A percentile compares a stretch with the other conserved stretches of the same genome.
These are phyloP conservation scores for Drosophila peninsularis DNA, from an alignment of 2,888 invertebrate genomes.

Conservation along the genomic window DNA sequence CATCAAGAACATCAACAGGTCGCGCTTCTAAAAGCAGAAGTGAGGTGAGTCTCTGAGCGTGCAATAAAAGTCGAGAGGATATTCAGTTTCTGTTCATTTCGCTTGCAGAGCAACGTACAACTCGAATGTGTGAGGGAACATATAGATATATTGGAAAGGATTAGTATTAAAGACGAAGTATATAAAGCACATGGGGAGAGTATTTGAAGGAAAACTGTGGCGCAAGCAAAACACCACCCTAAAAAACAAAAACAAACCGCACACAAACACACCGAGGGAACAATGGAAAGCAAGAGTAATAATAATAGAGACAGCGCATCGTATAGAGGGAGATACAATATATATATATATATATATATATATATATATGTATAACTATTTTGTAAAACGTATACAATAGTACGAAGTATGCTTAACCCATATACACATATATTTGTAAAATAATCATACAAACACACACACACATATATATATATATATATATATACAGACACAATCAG, in stretches of 20 bases:
- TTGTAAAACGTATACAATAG: conserved; percentile 69
- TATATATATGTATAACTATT: conserved; percentile 53
- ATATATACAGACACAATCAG: conserved; percentile 31
- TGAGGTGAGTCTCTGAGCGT: conserved; percentile 14
- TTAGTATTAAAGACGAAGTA: conserved; percentile 43
- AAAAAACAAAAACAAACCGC: background rate
- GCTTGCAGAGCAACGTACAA: conserved; percentile 21
- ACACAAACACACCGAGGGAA: conserved; percentile 44
- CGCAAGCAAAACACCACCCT: background rate
- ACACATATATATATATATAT: conserved; percentile 2
- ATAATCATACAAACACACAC: conserved; percentile 29
- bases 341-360: conserved; percentile 12
- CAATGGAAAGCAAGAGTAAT: conserved; percentile 29
- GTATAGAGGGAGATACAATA: conserved; percentile 8
- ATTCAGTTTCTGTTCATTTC: background rate
- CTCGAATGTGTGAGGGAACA: conserved; percentile 12
- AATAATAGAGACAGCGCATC: conserved; percentile 4
- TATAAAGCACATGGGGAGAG: conserved; percentile 32
- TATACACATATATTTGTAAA: conserved; percentile 56
- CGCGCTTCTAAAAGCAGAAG: conserved; percentile 67
- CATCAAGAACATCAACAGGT: conserved; percentile 83
- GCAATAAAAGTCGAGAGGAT: background rate
- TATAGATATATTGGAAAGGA: conserved; percentile 13
- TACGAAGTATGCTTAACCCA: conserved; percentile 50
- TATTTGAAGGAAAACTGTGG: conserved; percentile 31